phyloP scores from a whole-genome alignment of 1,140 invertebrate genomes.

The Euwallacea similis region DNA sequence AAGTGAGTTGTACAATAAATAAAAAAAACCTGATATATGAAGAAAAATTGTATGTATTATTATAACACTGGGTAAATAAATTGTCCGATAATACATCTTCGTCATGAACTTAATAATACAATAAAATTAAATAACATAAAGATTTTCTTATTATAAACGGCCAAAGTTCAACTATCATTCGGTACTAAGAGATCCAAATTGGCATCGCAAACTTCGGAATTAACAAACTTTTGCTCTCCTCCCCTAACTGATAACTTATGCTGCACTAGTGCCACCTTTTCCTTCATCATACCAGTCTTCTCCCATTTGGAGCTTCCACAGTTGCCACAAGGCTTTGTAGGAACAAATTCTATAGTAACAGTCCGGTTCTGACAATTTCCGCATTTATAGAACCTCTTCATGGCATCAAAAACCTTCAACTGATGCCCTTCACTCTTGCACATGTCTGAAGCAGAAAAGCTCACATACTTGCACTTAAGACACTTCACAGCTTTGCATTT shows the following conservation, averaged over 20 bases:
- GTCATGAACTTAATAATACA: too few species aligned
- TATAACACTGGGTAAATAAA: too few species aligned
- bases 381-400: conserved; percentile 91
- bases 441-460: conserved; percentile 78
- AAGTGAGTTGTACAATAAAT: too few species aligned
- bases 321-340: conserved; percentile 73
- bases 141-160: too few species aligned
- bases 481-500: conserved; percentile 86
- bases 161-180: conserved; percentile 36
- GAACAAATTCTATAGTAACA: conserved; percentile 74
- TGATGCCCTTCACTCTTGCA: conserved; percentile 83
- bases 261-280: conserved; percentile 61
- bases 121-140: too few species aligned
- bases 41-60: too few species aligned
- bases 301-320: conserved; percentile 76
- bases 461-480: conserved; percentile 85
- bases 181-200: conserved; percentile 72
- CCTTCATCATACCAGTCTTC: conserved; percentile 78
- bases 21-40: too few species aligned
- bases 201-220: conserved; percentile 60
- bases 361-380: conserved; percentile 82
- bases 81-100: too few species aligned
- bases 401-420: conserved; percentile 72
- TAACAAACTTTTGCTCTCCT: conserved; percentile 71
- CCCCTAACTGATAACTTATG: conserved; percentile 69